Evolutionary conservation across 2,888 invertebrate species (phyloP), one percentile per base, ranked within the genome.

Genomic region (Cremastinae sp.): DNA sequence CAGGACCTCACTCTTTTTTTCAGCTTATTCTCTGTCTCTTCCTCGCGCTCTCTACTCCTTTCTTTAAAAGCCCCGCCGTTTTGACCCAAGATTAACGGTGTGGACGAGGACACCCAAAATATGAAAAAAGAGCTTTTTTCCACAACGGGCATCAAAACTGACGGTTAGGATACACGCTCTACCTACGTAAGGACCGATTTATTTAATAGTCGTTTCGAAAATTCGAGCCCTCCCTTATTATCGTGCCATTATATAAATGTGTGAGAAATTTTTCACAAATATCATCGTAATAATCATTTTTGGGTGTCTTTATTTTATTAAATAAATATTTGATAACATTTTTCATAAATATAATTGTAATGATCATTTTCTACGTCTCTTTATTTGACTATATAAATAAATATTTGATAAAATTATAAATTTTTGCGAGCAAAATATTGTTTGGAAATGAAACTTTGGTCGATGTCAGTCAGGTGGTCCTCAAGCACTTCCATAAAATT

Each of bases 401-500:
- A n/a, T n/a, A n/a, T n/a, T n/a, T n/a, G n/a, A n/a, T n/a, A n/a
- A n/a, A n/a, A n/a, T n/a, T n/a, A n/a, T n/a, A n/a, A n/a, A n/a
- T n/a, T n/a, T n/a, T n/a, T n/a, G n/a, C n/a, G n/a, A n/a, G n/a
- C n/a, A n/a, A n/a, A n/a, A n/a, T n/a, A 49, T 22, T 18, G 58
- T 22, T 51, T 51, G 16, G 47, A 53, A 28, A 68, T 73, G 51
- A 72, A 73, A 76, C n/a, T n/a, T 73, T 59, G 62, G 62, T 47
- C 64, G 64, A 64, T 64, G 69, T 73, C 68, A 68, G 76, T n/a
- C n/a, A n/a, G n/a, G 73, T 73, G 73, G 73, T 73, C 76, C 76
- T 59, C 76, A 59, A 76, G 59, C 58, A 64, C 73, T 73, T 76
- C 76, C 76, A 73, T 28, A 53, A 64, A 64, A 47, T 73, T 69